Evolutionary conservation across 2,113 vertebrate species (phyloP), one percentile per base, ranked within the genome.

Genomic region (Oreochromis niloticus): DNA sequence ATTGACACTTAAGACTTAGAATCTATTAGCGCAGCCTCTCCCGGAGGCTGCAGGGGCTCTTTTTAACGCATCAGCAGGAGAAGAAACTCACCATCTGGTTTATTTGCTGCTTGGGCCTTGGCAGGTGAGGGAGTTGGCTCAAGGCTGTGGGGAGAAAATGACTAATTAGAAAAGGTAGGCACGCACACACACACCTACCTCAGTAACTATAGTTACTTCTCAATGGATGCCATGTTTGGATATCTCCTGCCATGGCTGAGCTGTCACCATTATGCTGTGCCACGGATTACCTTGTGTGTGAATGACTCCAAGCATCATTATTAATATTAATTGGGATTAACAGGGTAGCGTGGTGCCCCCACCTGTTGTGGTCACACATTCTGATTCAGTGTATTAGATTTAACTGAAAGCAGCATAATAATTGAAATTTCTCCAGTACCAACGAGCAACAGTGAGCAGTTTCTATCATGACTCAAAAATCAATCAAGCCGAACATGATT

Each of bases 11-110:
- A 50, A 84, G 75, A 52, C 84, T 92, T 86, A 87, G 80, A 91
- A 90, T 93, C 87, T 84, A 91, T 93, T 94, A 95, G 89, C 85
- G 48, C 41, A 92, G 61, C 57, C 79, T 86, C 82, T 56, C 30
- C 86, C 84, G 71, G 88, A 88, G 41, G 84, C 88, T 92, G 84
- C 90, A 90, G 87, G 34, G 83, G 6, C 78, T 89, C 73, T 80
- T 83, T 90, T 88, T 61, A 73, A 88, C 17, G 66, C 91, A 89
- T 84, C 91, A 91, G 88, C 88, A 85, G 88, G 75, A 86, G 86
- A 88, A 89, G 55, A 91, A 85, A 95, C 95, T 95, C 90, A 94
- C 93, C 95, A 90, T 96, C 96, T 88, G 95, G 93, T 95, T 95
- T 95, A 84, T 94, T 92, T 78, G 90, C 95, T 85, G 95, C 91